A percentile compares a stretch with the other conserved stretches of the same genome.
phyloP scores from a whole-genome alignment of 2,888 invertebrate species.

The Abscondita cerata region DNA sequence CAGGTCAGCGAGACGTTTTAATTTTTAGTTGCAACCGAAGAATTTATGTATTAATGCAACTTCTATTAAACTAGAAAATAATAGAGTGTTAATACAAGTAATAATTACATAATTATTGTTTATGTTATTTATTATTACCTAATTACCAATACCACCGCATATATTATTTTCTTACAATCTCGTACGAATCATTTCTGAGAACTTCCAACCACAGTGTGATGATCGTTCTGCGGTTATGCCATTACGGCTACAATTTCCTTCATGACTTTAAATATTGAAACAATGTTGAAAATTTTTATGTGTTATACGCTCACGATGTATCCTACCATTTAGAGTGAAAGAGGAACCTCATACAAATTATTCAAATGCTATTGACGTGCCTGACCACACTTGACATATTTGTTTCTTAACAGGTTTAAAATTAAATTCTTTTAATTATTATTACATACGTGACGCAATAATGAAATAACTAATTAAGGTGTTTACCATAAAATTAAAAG shows the following conservation, averaged over 20 bases:
- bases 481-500: not conserved
- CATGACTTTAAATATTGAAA: not conserved
- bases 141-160: not conserved
- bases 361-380: too few species aligned
- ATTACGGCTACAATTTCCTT: not conserved
- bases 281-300: not conserved
- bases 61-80: conserved; percentile 2
- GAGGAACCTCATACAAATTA: too few species aligned
- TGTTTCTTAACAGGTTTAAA: not conserved
- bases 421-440: not conserved
- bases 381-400: not conserved
- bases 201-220: not conserved
- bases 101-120: conserved; percentile 4
- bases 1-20: too few species aligned
- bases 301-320: too few species aligned
- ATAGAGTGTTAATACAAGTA: conserved; percentile 8
- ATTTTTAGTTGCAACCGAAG: too few species aligned
- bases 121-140: conserved; percentile 9
- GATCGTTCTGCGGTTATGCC: not conserved
- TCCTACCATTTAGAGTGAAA: too few species aligned
- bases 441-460: not conserved
- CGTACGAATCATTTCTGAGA: not conserved
- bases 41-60: not conserved
- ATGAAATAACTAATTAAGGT: not conserved
- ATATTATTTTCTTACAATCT: not conserved